These are phyloP conservation scores for Hiodon alosoides DNA, from an alignment of 2,113 vertebrate species.

Conservation along the genomic window DNA sequence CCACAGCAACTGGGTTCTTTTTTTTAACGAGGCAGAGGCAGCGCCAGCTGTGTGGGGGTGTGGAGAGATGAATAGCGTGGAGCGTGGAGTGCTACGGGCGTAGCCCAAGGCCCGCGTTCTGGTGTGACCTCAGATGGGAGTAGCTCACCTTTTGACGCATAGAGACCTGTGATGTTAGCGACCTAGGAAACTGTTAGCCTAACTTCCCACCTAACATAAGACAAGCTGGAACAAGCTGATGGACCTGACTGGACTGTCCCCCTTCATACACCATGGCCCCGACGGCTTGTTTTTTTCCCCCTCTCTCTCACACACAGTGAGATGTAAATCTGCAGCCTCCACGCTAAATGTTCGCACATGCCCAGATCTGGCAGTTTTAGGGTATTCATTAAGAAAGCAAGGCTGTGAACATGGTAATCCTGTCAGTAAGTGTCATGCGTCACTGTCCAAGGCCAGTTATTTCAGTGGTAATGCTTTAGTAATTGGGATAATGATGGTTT, in stretches of 20 bases:
- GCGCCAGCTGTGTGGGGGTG: slow-evolving; percentile 45
- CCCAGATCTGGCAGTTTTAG: background rate
- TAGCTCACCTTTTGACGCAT: background rate
- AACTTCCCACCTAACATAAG: too few species aligned
- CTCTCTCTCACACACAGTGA: background rate
- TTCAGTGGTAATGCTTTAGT: background rate
- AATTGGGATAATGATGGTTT: slow-evolving; percentile 11
- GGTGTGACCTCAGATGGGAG: background rate
- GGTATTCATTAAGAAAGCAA: background rate
- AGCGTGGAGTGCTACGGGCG: slow-evolving; percentile 32
- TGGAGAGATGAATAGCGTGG: slow-evolving; percentile 50
- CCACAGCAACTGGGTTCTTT: slow-evolving; percentile 61
- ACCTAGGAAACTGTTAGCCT: too few species aligned
- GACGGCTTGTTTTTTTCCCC: background rate
- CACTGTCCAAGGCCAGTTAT: background rate
- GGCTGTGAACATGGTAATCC: background rate
- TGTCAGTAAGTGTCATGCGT: background rate
- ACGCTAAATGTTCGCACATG: too few species aligned
- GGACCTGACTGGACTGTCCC: too few species aligned
- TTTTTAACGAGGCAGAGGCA: slow-evolving; percentile 51
- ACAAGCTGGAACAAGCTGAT: too few species aligned
- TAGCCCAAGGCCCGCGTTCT: slow-evolving; percentile 21
- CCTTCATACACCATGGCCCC: too few species aligned
- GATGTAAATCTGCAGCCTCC: background rate
- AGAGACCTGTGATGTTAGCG: background rate